Percentiles rank a stretch among this genome's conserved stretches.
These are phyloP conservation scores for Eurytoma adleriae DNA, from an alignment of 2,888 invertebrate species.

Conservation along the genomic window DNA sequence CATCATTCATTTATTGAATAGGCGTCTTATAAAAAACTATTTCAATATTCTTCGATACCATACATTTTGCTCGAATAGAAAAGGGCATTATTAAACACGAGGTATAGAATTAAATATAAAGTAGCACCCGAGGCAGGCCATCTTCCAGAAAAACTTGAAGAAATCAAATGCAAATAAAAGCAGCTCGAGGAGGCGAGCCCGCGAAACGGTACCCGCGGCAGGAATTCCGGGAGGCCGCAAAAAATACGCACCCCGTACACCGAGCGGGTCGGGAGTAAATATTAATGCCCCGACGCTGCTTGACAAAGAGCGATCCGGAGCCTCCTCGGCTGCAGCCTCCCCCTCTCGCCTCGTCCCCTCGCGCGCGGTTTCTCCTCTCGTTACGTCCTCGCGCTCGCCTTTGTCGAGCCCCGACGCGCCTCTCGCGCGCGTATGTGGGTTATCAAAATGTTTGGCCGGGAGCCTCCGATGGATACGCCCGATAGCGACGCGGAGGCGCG, in stretches of 20 bases:
- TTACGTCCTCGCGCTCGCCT: slow-evolving; percentile 14
- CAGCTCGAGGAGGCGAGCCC: too few relatives aligned
- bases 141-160: too few relatives aligned
- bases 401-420: not conserved
- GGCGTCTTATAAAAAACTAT: too few relatives aligned
- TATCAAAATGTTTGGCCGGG: slow-evolving; percentile 56
- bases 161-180: too few relatives aligned
- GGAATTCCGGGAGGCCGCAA: not conserved
- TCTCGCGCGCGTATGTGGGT: slow-evolving; percentile 37
- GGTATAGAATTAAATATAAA: too few relatives aligned
- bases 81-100: too few relatives aligned
- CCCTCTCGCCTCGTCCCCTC: not conserved
- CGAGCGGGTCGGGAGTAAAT: not conserved
- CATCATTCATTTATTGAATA: too few relatives aligned
- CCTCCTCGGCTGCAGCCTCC: not conserved
- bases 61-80: too few relatives aligned
- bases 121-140: too few relatives aligned
- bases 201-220: not conserved
- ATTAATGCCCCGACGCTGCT: slow-evolving; percentile 12
- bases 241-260: not conserved
- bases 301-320: slow-evolving; percentile 3
- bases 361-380: not conserved
- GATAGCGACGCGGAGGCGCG: too few relatives aligned
- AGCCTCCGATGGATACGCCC: slow-evolving; percentile 11
- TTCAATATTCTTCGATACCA: too few relatives aligned